A percentile compares a stretch with the other conserved stretches of the same genome.
phyloP scores from a whole-genome alignment of 2,888 invertebrate species.

The Ichneumon xanthorius region DNA sequence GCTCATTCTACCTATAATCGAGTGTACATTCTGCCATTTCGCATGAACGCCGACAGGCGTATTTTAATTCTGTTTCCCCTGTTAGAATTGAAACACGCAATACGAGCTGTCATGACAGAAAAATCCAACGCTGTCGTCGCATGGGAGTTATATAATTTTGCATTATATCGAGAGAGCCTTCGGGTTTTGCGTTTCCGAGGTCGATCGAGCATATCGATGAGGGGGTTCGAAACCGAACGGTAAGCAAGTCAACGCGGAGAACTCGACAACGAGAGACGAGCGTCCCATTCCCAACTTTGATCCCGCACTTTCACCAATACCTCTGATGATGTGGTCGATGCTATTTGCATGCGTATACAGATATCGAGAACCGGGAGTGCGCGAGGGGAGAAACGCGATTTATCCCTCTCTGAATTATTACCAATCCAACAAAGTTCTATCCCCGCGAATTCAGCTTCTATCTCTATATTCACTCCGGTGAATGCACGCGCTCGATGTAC shows the following conservation, averaged over 20 bases:
- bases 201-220: constrained; percentile 63
- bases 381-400: constrained; percentile 52
- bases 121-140: constrained; percentile 11
- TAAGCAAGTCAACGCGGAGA: constrained; percentile 41
- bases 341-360: constrained; percentile 43
- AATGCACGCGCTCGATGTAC: constrained; percentile 38
- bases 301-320: constrained; percentile 59
- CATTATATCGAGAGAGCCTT: constrained; percentile 25
- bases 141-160: constrained; percentile 44
- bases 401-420: constrained; percentile 53
- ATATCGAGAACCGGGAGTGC: constrained; percentile 41
- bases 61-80: constrained; percentile 25
- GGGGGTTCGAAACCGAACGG: constrained; percentile 52
- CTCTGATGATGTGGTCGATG: constrained; percentile 50
- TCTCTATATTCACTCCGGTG: constrained; percentile 25
- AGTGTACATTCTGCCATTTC: constrained; percentile 17
- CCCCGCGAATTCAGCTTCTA: constrained; percentile 34
- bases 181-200: constrained; percentile 45
- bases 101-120: constrained; percentile 12
- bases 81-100: constrained; percentile 15
- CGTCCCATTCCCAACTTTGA: constrained; percentile 58
- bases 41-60: constrained; percentile 42
- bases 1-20: constrained; percentile 22
- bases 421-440: constrained; percentile 18
- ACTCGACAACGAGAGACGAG: constrained; percentile 48